Conservation (phyloP, 64 coral and sea anemone genomes). For the Pocillopora verrucosa region DNA sequence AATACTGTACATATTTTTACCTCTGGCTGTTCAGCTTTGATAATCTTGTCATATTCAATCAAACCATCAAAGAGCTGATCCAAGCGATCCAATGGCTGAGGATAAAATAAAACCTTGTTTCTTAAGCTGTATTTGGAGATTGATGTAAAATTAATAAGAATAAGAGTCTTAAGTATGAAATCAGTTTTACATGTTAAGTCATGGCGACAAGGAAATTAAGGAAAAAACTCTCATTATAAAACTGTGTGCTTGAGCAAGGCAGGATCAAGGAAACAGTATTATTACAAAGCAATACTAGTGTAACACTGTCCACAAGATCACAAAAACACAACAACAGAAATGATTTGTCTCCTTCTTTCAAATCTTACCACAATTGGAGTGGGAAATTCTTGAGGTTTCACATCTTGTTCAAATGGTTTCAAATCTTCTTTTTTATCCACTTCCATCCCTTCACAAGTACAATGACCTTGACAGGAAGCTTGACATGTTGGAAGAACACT, state of each 20-base stretch:
- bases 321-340: neutral
- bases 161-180: too few relatives aligned
- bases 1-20: neutral
- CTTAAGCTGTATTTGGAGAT: too few relatives aligned
- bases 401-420: conserved; percentile 2
- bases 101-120: neutral
- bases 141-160: too few relatives aligned
- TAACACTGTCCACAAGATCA: neutral
- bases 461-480: neutral
- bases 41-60: conserved; percentile 28
- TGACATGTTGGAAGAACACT: neutral
- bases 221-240: too few relatives aligned
- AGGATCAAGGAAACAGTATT: neutral
- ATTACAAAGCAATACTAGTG: too few relatives aligned
- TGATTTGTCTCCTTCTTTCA: too few relatives aligned
- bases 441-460: neutral
- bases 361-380: conserved; percentile 8
- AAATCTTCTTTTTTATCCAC: neutral
- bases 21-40: conserved; percentile 43
- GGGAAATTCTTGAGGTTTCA: conserved; percentile 16
- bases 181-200: too few relatives aligned
- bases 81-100: conserved; percentile 21
- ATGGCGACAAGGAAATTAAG: too few relatives aligned
- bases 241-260: too few relatives aligned
- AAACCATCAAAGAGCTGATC: conserved; percentile 34